Evolutionary conservation across 2,888 invertebrate species (phyloP).

Genomic region (Heterodera filipjevi): DNA sequence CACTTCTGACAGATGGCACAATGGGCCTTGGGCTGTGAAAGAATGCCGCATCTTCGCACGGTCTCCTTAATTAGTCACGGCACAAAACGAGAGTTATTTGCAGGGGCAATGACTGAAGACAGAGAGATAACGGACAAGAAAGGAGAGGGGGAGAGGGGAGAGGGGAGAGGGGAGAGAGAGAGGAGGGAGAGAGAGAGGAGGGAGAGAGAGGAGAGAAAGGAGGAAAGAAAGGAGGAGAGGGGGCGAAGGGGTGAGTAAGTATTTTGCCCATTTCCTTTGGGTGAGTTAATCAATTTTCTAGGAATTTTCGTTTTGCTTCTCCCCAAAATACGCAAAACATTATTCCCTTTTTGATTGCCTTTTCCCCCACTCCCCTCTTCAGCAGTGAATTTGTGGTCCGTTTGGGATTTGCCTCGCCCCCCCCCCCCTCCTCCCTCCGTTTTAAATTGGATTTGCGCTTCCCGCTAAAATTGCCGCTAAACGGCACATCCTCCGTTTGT

Average conservation of each 20-base stretch:
- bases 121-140: no score
- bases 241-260: background rate
- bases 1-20: slow-evolving; percentile 12
- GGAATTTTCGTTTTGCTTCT: no score
- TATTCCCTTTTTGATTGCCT: background rate
- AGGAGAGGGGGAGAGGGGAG: background rate
- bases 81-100: no score
- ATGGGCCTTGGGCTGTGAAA: background rate
- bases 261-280: background rate
- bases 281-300: background rate
- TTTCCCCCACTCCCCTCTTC: background rate
- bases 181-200: background rate
- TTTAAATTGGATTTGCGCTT: slow-evolving; percentile 31
- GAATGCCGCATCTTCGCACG: slow-evolving; percentile 3
- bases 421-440: background rate
- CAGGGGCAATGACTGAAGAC: background rate
- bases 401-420: background rate
- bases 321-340: no score
- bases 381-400: background rate
- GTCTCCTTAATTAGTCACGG: slow-evolving; percentile 16
- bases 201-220: background rate
- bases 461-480: slow-evolving; percentile 22
- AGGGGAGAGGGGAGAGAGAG: background rate
- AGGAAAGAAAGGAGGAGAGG: no score
- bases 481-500: background rate